These are phyloP conservation scores for Encarsia formosa DNA, from an alignment of 2,888 invertebrate species.

Conservation along the genomic window DNA sequence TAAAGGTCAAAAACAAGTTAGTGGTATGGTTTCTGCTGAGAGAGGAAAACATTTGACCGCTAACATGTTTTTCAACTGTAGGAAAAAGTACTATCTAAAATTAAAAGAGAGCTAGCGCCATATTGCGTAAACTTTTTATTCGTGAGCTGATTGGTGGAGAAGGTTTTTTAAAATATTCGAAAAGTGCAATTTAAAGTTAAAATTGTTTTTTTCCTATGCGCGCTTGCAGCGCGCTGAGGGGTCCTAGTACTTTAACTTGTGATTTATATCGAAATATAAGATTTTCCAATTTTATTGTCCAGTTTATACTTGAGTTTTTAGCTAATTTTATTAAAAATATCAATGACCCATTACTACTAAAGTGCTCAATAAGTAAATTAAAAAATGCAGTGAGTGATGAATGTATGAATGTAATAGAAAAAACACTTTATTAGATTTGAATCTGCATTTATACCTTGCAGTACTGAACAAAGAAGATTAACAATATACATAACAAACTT, in stretches of 20 bases:
- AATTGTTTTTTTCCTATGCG: too few relatives aligned
- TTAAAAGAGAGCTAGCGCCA: too few relatives aligned
- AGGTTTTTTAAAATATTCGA: too few relatives aligned
- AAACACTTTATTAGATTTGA: neutral
- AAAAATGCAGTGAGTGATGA: neutral
- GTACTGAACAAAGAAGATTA: neutral
- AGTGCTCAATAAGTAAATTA: neutral
- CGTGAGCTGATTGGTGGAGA: too few relatives aligned
- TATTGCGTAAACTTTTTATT: too few relatives aligned
- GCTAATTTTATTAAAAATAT: neutral
- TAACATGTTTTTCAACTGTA: too few relatives aligned
- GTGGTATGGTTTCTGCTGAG: too few relatives aligned
- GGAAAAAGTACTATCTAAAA: too few relatives aligned
- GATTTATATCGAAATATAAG: neutral
- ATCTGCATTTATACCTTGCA: neutral
- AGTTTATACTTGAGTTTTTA: neutral
- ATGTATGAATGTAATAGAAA: neutral
- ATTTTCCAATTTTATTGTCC: neutral
- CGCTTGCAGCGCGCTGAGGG: too few relatives aligned
- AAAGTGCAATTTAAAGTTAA: too few relatives aligned
- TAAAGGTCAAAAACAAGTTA: too few relatives aligned
- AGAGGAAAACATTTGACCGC: too few relatives aligned
- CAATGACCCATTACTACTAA: neutral
- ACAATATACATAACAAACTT: neutral
- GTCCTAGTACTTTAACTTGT: neutral